Evolutionary conservation across 2,797 vertebrate species (phyloP).

Genomic region (Etheostoma perlongum): DNA sequence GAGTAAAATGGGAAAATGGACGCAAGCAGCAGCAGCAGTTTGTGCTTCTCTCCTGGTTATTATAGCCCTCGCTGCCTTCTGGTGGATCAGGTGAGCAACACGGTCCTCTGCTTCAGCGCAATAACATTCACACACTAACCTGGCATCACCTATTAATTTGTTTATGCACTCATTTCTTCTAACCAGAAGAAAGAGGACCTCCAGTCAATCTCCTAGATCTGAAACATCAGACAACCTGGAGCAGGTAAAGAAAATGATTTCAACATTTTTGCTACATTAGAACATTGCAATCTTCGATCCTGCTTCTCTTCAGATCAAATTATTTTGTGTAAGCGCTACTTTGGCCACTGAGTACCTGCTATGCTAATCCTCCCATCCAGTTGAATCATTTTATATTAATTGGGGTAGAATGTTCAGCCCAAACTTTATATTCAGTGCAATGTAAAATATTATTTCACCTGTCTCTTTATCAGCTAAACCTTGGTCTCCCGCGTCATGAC

Average conservation of each 20-base stretch:
- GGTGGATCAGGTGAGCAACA: constrained; percentile 4
- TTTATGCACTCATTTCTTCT: background rate
- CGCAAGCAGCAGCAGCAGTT: background rate
- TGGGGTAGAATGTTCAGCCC: too few species aligned
- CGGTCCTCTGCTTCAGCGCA: background rate
- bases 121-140: background rate
- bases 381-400: too few species aligned
- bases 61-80: background rate
- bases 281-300: background rate
- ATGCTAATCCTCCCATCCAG: too few species aligned
- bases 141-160: background rate
- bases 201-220: background rate
- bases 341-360: too few species aligned
- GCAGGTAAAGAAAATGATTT: background rate
- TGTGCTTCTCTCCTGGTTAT: background rate
- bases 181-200: background rate
- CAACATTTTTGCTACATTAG: background rate
- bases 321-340: background rate
- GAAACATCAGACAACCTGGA: background rate
- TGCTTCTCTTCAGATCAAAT: too few species aligned
- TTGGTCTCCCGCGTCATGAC: background rate
- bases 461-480: background rate
- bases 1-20: background rate
- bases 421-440: too few species aligned
- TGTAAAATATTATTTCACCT: too few species aligned